Evolutionary conservation across 2,888 invertebrate genomes (phyloP).

Genomic region (Drosophila dives): DNA sequence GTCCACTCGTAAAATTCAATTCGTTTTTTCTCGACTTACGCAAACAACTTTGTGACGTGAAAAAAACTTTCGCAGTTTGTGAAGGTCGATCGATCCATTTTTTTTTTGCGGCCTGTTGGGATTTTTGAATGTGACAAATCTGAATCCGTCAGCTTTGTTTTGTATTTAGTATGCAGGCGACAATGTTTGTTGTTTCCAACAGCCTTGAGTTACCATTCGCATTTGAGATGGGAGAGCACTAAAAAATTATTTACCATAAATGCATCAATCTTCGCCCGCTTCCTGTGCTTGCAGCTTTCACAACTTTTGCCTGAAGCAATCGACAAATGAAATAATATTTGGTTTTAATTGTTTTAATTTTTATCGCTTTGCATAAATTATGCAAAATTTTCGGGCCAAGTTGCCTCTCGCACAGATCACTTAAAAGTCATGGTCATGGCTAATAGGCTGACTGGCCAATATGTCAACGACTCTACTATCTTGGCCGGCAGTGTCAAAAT

Average conservation of each 20-base stretch:
- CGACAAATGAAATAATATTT: slow-evolving; percentile 20
- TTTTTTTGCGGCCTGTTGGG: slow-evolving; percentile 24
- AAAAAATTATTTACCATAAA: slow-evolving; percentile 40
- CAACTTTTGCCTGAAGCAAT: slow-evolving; percentile 37
- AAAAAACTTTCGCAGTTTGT: slow-evolving; percentile 42
- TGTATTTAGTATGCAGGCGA: slow-evolving; percentile 62
- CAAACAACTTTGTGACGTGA: slow-evolving; percentile 59
- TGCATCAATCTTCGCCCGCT: slow-evolving; percentile 70
- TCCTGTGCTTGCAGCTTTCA: slow-evolving; percentile 72
- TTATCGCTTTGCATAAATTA: slow-evolving; percentile 50
- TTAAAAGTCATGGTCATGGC: slow-evolving; percentile 67
- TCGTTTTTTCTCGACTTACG: slow-evolving; percentile 47
- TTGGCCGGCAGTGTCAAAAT: slow-evolving; percentile 25
- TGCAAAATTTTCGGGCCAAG: slow-evolving; percentile 24
- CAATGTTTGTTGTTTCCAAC: slow-evolving; percentile 43
- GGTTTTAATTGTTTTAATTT: slow-evolving; percentile 58
- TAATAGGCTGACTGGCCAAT: slow-evolving; percentile 37
- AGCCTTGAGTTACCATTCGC: slow-evolving; percentile 68
- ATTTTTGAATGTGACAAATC: slow-evolving; percentile 48
- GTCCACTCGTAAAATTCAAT: slow-evolving; percentile 43
- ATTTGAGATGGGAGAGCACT: slow-evolving; percentile 45
- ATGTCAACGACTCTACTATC: slow-evolving; percentile 45
- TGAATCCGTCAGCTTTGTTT: slow-evolving; percentile 59
- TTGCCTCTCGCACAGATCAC: slow-evolving; percentile 29
- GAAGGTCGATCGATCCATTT: slow-evolving; percentile 63